phyloP scores from a whole-genome alignment of 2,113 vertebrate species.

The Syrrhaptes paradoxus region DNA sequence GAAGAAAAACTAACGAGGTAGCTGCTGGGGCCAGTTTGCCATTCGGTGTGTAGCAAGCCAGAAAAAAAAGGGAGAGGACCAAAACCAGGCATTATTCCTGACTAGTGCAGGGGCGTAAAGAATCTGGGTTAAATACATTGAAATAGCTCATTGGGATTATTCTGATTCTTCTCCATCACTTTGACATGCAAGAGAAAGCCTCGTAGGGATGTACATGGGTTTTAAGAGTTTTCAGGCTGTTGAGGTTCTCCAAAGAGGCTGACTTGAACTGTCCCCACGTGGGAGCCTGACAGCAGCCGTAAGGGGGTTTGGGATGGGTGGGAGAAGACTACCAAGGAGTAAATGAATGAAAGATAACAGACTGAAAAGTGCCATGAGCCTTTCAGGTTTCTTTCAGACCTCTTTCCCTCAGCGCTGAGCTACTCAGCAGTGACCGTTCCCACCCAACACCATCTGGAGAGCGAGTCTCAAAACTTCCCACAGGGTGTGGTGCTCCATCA shows the following conservation, averaged over 20 bases:
- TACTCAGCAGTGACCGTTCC: background rate
- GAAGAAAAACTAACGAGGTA: background rate
- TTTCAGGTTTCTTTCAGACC: background rate
- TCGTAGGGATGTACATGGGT: background rate
- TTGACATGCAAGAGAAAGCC: background rate
- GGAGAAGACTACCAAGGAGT: background rate
- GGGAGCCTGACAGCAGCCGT: background rate
- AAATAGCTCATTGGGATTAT: background rate
- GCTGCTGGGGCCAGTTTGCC: background rate
- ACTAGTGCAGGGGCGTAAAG: background rate
- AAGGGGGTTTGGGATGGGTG: background rate
- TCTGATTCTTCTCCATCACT: background rate
- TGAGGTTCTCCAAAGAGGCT: background rate
- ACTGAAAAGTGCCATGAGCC: background rate
- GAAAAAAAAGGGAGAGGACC: background rate
- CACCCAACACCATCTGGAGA: background rate
- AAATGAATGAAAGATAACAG: background rate
- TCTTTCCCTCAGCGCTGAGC: background rate
- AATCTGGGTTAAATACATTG: background rate
- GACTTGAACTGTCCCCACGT: background rate
- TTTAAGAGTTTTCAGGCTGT: background rate
- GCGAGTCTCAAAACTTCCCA: fast-evolving
- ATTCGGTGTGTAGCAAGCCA: background rate
- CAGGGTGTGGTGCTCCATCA: background rate
- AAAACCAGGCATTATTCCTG: background rate